Evolutionary conservation across 1,140 invertebrate species (phyloP).

Genomic region (Sycophaga agraensis): DNA sequence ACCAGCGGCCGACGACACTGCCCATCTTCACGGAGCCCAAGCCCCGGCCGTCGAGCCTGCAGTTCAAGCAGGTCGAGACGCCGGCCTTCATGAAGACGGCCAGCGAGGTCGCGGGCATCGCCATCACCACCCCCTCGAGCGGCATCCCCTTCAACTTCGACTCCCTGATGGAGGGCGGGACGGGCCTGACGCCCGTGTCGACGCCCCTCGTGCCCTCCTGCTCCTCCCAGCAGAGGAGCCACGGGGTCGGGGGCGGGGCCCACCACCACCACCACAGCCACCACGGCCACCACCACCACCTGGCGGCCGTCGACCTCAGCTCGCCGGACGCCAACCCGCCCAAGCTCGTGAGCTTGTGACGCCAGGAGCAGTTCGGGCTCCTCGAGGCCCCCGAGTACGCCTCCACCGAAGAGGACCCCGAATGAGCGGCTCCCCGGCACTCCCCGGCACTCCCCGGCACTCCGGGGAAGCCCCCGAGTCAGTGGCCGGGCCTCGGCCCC

Average conservation of each 20-base stretch:
- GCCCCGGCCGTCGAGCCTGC: slow-evolving; percentile 42
- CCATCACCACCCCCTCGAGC: slow-evolving; percentile 84
- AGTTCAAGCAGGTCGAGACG: slow-evolving; percentile 51
- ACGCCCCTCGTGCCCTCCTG: slow-evolving; percentile 69
- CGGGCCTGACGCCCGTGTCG: slow-evolving; percentile 79
- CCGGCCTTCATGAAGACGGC: slow-evolving; percentile 55
- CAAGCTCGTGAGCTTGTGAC: slow-evolving; percentile 76
- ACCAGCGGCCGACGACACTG: slow-evolving; percentile 47
- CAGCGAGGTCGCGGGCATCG: slow-evolving; percentile 71
- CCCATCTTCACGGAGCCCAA: slow-evolving; percentile 50
- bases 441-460: not conserved
- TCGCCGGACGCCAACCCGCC: slow-evolving; percentile 71
- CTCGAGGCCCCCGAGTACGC: slow-evolving; percentile 14
- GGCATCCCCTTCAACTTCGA: slow-evolving; percentile 89
- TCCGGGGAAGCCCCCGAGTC: too few relatives aligned
- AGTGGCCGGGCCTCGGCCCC: not conserved
- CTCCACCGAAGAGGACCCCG: slow-evolving; percentile 37
- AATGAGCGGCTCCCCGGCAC: slow-evolving; percentile 28
- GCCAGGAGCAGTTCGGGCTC: slow-evolving; percentile 43
- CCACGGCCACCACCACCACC: slow-evolving; percentile 14
- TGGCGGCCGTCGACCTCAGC: slow-evolving; percentile 63
- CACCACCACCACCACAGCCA: slow-evolving; percentile 16
- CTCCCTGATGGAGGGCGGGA: slow-evolving; percentile 89
- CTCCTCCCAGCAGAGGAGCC: slow-evolving; percentile 68
- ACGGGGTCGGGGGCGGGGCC: slow-evolving; percentile 33